Evolutionary conservation across 2,797 vertebrate genomes (phyloP).

Genomic region (Okamejei kenojei): DNA sequence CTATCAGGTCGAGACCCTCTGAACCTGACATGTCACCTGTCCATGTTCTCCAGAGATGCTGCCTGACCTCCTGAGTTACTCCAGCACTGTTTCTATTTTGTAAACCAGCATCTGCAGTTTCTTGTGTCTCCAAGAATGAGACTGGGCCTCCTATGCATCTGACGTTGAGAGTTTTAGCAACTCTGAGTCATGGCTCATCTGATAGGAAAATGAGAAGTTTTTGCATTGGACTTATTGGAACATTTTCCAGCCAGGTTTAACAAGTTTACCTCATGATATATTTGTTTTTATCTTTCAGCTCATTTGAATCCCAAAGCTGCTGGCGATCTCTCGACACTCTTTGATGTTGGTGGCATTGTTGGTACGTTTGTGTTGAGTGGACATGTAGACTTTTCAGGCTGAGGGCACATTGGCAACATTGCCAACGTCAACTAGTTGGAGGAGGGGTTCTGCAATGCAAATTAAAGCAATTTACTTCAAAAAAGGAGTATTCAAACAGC

Average conservation of each 20-base stretch:
- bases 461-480: not conserved
- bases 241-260: not conserved
- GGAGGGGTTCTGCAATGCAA: not conserved
- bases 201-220: not conserved
- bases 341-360: conserved; percentile 87
- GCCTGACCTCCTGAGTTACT: no score
- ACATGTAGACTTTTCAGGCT: not conserved
- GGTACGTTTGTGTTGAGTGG: conserved; percentile 56
- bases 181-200: not conserved
- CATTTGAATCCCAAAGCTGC: conserved; percentile 81
- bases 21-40: no score
- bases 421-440: no score
- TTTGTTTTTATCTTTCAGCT: conserved; percentile 56
- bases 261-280: not conserved
- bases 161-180: not conserved
- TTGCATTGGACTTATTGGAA: not conserved
- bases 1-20: no score
- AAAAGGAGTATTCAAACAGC: no score
- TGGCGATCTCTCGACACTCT: conserved; percentile 85
- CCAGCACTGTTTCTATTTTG: no score
- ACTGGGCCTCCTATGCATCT: no score
- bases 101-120: no score
- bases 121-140: not conserved
- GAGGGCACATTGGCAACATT: no score
- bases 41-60: no score